Evolutionary conservation across 2,797 vertebrate genomes (phyloP), one percentile per base, ranked within the genome.

Genomic region (Ctenopoma kingsleyae): DNA sequence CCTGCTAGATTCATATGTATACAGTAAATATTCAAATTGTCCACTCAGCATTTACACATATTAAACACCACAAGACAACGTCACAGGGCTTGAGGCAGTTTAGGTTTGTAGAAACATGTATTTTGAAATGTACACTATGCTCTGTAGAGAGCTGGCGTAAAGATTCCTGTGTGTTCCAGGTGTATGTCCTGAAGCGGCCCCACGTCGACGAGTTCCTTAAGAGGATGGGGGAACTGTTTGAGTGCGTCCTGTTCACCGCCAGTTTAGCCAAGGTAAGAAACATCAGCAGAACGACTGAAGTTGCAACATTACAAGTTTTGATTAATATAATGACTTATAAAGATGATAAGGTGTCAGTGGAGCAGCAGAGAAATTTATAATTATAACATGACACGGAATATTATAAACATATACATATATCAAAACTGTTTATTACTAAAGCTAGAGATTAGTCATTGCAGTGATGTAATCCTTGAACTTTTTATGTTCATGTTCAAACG

Each of bases 141-240:
- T 50, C 8, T 10, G 41, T 5, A 38, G 25, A 19, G 67, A 40
- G 12, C 35, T 8, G 35, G 17, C 58, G 61, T 56, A 30, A 62
- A 49, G 9, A 27, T 48, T 38, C 38, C 47, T 58, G 20, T 50
- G 25, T 49, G 4, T 82, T 47, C 0, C 90, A 98, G 97, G 97
- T 98, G 69, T 98, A 98, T 0, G 97, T 98, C 78, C 92, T 98
- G 85, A 98, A 98, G 92, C 91, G 97, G 61, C 97, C 97, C 0
- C 95, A 97, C 0, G 97, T 98, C 17, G 97, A 98, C 0, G 97
- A 98, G 89, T 98, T 98, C 89, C 91, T 98, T 11, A 95, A 96
- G 90, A 92, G 96, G 66, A 98, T 98, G 97, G 97, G 97, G 0
- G 96, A 98, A 66, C 95, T 98, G 82, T 98, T 98, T 0, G 97